A percentile compares a stretch with the other conserved stretches of the same genome.
Conservation (phyloP, 2,888 invertebrate genomes). For the Andrena dorsata region DNA sequence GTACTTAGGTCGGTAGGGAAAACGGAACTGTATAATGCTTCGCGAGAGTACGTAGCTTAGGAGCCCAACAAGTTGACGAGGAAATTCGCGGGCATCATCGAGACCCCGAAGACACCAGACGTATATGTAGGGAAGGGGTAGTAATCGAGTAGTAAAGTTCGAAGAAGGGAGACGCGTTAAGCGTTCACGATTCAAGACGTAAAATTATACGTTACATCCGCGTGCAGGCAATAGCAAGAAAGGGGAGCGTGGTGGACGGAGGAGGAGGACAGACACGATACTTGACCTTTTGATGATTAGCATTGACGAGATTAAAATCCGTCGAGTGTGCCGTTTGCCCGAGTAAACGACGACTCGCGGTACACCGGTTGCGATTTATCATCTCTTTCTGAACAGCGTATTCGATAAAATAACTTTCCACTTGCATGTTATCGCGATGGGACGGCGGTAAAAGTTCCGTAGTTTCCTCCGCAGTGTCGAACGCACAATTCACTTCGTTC, state of each 20-base stretch:
- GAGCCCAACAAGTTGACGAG: too few species aligned
- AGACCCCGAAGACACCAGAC: too few species aligned
- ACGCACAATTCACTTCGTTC: constrained; percentile 74
- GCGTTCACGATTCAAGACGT: too few species aligned
- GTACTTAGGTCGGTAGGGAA: too few species aligned
- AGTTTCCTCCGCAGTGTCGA: constrained; percentile 76
- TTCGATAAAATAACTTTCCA: constrained; percentile 80
- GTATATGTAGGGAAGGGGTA: too few species aligned
- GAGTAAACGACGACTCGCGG: constrained; percentile 80
- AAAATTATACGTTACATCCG: not conserved
- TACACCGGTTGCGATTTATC: constrained; percentile 80
- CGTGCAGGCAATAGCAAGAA: not conserved
- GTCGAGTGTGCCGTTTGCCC: constrained; percentile 76
- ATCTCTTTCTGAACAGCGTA: constrained; percentile 81
- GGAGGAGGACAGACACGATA: not conserved
- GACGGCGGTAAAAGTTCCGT: constrained; percentile 76
- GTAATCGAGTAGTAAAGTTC: too few species aligned
- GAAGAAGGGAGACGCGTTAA: too few species aligned
- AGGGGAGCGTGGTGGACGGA: not conserved
- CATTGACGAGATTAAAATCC: constrained; percentile 73
- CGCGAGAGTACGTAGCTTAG: too few species aligned
- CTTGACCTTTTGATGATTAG: constrained; percentile 78
- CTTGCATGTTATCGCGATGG: constrained; percentile 71
- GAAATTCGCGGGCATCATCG: too few species aligned
- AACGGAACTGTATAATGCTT: too few species aligned